Base-by-base conservation (phyloP, 2,888 invertebrate species). In the Neoitamus cyanurus region DNA sequence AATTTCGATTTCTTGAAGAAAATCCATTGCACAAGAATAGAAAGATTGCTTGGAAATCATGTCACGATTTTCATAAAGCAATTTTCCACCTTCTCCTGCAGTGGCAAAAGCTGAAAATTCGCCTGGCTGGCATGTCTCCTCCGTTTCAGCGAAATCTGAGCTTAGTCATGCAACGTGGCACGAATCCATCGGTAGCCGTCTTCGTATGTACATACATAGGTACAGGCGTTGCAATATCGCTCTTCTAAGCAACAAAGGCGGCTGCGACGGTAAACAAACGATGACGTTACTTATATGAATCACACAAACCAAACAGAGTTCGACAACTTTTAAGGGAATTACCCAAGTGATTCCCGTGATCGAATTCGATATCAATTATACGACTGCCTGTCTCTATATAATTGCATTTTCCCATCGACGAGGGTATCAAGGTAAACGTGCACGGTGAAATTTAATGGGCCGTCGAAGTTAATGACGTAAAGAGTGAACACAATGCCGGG, bases 311-410 rank as follows among this genome's bases (percentile, higher is more conserved):
- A 58, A 25, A 58, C 25, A 25, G 58, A 58, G 58, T 58, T 58
- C 58, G 58, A 58, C 20, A 58, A 58, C 58, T 58, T 58, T 58
- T 58, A 58, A 58, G 58, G 58, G 58, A 58, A 58, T 58, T 58
- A 58, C 58, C 58, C 58, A 58, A 58, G 15, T 58, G 58, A 58
- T 58, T 58, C 58, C 58, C 6, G 1, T 2, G 9, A 25, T 58
- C 15, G 9, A 58, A 20, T 58, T 58, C n/a, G 20, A 58, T 48
- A 48, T 48, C 58, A 25, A 58, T 58, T 20, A 9, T 20, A 25
- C 11, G 0, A 58, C 25, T 9, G n/a, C 25, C 6, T 1, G 25
- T 58, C 34, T 3, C 34, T 34, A 7, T 20, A 20, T 25, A 58
- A 58, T 58, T 58, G 58, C 58, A 58, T 58, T 58, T 15, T 25